These are phyloP conservation scores for Lasioglossum albipes DNA, from an alignment of 1,140 invertebrate species.

Conservation along the genomic window DNA sequence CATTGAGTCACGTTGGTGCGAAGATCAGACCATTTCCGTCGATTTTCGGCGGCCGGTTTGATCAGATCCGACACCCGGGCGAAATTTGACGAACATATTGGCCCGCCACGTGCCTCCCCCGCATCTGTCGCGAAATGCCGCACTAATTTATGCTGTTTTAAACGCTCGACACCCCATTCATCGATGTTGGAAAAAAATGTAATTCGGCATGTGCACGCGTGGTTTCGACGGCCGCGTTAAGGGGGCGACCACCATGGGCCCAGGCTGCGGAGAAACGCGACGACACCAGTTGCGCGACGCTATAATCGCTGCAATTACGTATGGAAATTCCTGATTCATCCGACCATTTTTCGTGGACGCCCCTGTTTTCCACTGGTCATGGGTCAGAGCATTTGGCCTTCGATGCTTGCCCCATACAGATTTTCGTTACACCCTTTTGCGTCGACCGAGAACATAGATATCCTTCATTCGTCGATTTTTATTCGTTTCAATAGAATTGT, in stretches of 20 bases:
- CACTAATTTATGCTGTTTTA: constrained; percentile 72
- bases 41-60: background rate
- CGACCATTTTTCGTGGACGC: constrained; percentile 61
- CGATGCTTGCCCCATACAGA: background rate
- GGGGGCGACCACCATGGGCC: constrained; percentile 47
- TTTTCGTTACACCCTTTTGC: background rate
- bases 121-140: constrained; percentile 71
- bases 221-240: constrained; percentile 1
- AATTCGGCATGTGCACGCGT: constrained; percentile 37
- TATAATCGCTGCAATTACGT: constrained; percentile 77
- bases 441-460: background rate
- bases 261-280: constrained; percentile 39
- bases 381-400: constrained; percentile 25
- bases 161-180: constrained; percentile 73
- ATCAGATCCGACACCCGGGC: constrained; percentile 62
- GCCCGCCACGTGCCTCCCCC: constrained; percentile 50
- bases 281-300: constrained; percentile 73
- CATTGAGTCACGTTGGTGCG: background rate
- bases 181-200: constrained; percentile 11
- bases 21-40: background rate
- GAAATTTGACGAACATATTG: constrained; percentile 65
- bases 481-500: no score
- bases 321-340: constrained; percentile 79
- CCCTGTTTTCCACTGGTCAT: constrained; percentile 54
- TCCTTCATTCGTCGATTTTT: no score